phyloP scores from a whole-genome alignment of 2,888 invertebrate species.

The Clusia tigrina region DNA sequence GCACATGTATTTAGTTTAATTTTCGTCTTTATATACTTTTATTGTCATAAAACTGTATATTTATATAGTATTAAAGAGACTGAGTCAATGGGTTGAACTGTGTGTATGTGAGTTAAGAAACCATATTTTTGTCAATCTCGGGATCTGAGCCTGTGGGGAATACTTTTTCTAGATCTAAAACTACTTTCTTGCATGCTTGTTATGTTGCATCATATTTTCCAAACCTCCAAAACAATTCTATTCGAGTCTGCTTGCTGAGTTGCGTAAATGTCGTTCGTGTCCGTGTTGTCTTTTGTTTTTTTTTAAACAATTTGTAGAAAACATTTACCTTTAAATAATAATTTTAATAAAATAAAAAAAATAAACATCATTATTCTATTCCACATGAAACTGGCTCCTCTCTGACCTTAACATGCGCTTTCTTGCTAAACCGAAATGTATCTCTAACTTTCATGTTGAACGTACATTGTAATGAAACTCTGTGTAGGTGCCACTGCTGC shows the following conservation, averaged over 20 bases:
- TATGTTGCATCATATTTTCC: background rate
- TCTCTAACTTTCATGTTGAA: conserved; percentile 22
- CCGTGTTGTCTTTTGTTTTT: background rate
- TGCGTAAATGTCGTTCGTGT: conserved; percentile 26
- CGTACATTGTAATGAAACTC: background rate
- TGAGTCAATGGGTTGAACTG: too few species aligned
- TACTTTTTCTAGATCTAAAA: too few species aligned
- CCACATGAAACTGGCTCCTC: conserved; percentile 5
- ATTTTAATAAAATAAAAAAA: background rate
- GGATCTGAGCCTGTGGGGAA: background rate
- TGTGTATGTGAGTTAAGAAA: too few species aligned
- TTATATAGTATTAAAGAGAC: too few species aligned
- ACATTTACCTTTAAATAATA: background rate
- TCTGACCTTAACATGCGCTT: background rate
- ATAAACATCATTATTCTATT: conserved; percentile 2
- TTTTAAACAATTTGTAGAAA: background rate
- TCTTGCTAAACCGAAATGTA: conserved; percentile 17
- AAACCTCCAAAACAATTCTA: background rate
- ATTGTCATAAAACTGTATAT: too few species aligned
- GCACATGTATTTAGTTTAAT: too few species aligned
- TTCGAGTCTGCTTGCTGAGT: conserved; percentile 13
- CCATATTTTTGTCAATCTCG: too few species aligned
- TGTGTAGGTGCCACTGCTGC: background rate
- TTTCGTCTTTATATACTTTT: too few species aligned
- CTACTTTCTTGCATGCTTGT: conserved; percentile 18